Evolutionary conservation across 2,113 vertebrate genomes (phyloP).

Genomic region (Electrona antarctica): DNA sequence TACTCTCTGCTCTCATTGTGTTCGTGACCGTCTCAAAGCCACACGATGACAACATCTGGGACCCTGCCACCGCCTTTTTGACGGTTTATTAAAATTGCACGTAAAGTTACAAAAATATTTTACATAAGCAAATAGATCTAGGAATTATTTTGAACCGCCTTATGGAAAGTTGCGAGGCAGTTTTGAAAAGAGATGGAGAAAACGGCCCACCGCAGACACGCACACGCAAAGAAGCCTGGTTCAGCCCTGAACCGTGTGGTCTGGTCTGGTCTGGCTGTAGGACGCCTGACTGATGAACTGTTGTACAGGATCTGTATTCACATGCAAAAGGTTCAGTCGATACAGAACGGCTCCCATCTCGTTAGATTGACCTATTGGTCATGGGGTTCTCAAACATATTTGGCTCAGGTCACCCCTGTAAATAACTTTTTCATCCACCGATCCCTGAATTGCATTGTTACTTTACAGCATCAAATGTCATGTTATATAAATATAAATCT

Average conservation of each 20-base stretch:
- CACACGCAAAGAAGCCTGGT: constrained; percentile 66
- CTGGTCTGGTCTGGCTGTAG: constrained; percentile 30
- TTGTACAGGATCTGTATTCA: constrained; percentile 41
- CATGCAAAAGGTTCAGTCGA: constrained; percentile 55
- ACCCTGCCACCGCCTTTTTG: constrained; percentile 7
- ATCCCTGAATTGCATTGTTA: no score
- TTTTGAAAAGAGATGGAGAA: constrained; percentile 50
- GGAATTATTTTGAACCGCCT: constrained; percentile 43
- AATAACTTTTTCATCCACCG: no score
- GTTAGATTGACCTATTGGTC: no score
- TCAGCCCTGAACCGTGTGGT: not conserved
- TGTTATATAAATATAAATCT: no score
- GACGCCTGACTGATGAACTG: constrained; percentile 13
- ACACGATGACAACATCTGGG: constrained; percentile 45
- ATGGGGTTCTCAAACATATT: no score
- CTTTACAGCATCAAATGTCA: no score
- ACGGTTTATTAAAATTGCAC: constrained; percentile 74
- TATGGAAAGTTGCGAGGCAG: constrained; percentile 24
- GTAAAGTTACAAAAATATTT: constrained; percentile 64
- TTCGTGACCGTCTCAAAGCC: constrained; percentile 43
- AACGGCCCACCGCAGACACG: constrained; percentile 43
- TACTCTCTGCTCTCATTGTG: constrained; percentile 47
- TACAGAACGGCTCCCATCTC: no score
- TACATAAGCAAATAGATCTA: constrained; percentile 80
- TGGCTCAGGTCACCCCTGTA: no score